Percentiles rank a stretch among this genome's conserved stretches.
Evolutionary conservation across 2,797 vertebrate genomes (phyloP).

Genomic region (Enteromius unitaeniatus): DNA sequence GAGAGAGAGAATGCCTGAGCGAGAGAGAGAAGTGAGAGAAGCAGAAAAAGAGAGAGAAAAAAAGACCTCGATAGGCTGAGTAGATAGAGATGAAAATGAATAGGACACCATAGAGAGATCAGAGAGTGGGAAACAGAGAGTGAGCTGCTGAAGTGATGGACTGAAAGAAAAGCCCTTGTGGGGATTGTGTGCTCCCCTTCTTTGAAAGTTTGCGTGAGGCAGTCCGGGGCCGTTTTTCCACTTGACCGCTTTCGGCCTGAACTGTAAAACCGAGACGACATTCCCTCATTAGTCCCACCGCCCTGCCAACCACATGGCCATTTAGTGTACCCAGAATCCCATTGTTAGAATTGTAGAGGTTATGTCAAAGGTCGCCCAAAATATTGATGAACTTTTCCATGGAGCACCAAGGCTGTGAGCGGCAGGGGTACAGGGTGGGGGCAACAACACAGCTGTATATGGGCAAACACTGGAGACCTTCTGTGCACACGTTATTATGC

Average conservation of each 20-base stretch:
- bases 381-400: slow-evolving; percentile 89
- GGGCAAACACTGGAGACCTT: slow-evolving; percentile 60
- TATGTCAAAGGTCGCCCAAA: slow-evolving; percentile 95
- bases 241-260: slow-evolving; percentile 88
- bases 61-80: slow-evolving; percentile 29
- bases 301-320: slow-evolving; percentile 89
- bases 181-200: slow-evolving; percentile 68
- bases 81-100: slow-evolving; percentile 53
- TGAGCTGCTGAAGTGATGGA: slow-evolving; percentile 50
- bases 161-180: slow-evolving; percentile 54
- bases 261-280: slow-evolving; percentile 97
- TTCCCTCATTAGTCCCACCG: slow-evolving; percentile 99
- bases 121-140: slow-evolving; percentile 37
- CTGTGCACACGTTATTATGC: slow-evolving; percentile 53
- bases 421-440: slow-evolving; percentile 59
- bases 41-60: slow-evolving; percentile 22
- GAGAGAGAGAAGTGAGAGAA: slow-evolving; percentile 27
- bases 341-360: slow-evolving; percentile 90
- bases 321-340: slow-evolving; percentile 92
- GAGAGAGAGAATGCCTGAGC: slow-evolving; percentile 10
- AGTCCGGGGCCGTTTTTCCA: slow-evolving; percentile 89
- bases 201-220: slow-evolving; percentile 87
- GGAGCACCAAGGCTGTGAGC: slow-evolving; percentile 76
- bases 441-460: slow-evolving; percentile 74
- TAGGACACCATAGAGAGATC: slow-evolving; percentile 52